Evolutionary conservation across 2,113 vertebrate species (phyloP).

Genomic region (Podarcis muralis): DNA sequence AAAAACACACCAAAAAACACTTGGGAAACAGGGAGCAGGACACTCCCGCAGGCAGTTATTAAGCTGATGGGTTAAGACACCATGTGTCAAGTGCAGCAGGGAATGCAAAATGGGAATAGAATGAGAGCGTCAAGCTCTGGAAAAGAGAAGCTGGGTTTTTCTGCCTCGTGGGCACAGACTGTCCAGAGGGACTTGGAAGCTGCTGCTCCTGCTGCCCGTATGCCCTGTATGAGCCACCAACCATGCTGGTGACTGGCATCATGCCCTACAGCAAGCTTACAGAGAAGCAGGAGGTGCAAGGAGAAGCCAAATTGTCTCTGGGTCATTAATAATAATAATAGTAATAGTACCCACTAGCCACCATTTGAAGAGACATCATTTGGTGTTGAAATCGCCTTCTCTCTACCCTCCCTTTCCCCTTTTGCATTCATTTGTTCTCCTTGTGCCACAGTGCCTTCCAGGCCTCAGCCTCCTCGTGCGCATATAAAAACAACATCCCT

Average conservation of each 20-base stretch:
- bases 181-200: constrained; percentile 19
- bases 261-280: constrained; percentile 16
- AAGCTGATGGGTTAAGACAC: background rate
- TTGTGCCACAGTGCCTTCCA: constrained; percentile 26
- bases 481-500: constrained; percentile 37
- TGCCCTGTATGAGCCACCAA: background rate
- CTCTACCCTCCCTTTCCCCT: constrained; percentile 11
- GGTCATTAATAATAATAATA: background rate
- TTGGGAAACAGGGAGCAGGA: background rate
- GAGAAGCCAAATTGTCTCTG: constrained; percentile 6
- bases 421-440: constrained; percentile 15
- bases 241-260: constrained; percentile 18
- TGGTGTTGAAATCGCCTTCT: constrained; percentile 6
- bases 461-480: constrained; percentile 37
- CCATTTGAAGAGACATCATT: background rate
- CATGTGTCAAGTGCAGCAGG: constrained; percentile 33
- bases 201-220: background rate
- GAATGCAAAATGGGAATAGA: background rate
- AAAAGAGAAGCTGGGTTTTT: constrained; percentile 27
- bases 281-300: background rate
- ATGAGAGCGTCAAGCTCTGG: constrained; percentile 5
- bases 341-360: constrained; percentile 6
- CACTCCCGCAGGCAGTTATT: constrained; percentile 3
- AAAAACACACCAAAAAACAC: background rate
- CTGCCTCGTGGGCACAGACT: background rate